Evolutionary conservation across 2,888 invertebrate genomes (phyloP).

Genomic region (Tenodera sinensis): DNA sequence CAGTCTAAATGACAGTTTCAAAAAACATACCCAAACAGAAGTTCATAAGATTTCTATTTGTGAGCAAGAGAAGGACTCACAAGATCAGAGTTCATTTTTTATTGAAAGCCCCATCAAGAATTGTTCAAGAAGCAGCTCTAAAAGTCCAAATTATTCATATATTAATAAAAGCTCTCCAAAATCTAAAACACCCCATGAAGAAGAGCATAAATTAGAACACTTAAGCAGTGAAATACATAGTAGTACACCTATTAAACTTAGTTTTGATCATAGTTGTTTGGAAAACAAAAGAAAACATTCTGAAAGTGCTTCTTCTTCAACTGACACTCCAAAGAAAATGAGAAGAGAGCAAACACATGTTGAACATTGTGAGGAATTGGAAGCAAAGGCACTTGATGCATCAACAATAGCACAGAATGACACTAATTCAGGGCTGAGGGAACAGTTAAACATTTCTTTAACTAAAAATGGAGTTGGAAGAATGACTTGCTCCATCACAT

Average conservation of each 20-base stretch:
- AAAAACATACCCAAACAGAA: no score
- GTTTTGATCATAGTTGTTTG: neutral
- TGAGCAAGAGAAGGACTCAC: no score
- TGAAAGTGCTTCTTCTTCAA: neutral
- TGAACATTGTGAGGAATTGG: neutral
- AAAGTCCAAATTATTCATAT: neutral
- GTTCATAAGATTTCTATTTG: no score
- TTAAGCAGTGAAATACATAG: neutral
- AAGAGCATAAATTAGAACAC: neutral
- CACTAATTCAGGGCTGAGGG: neutral
- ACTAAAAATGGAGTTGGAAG: neutral
- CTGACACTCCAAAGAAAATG: neutral
- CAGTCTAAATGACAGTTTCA: no score
- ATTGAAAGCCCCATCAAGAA: neutral
- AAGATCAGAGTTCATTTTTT: no score
- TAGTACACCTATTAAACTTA: neutral
- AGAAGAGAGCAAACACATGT: neutral
- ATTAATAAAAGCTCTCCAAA: no score
- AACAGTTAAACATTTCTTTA: neutral
- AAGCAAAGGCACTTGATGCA: neutral
- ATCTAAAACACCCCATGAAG: neutral
- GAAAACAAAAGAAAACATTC: neutral
- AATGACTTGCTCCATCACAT: neutral
- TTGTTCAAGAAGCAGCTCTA: neutral
- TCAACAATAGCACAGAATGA: neutral